phyloP scores from a whole-genome alignment of 2,888 invertebrate genomes.

The Athalia cordata region DNA sequence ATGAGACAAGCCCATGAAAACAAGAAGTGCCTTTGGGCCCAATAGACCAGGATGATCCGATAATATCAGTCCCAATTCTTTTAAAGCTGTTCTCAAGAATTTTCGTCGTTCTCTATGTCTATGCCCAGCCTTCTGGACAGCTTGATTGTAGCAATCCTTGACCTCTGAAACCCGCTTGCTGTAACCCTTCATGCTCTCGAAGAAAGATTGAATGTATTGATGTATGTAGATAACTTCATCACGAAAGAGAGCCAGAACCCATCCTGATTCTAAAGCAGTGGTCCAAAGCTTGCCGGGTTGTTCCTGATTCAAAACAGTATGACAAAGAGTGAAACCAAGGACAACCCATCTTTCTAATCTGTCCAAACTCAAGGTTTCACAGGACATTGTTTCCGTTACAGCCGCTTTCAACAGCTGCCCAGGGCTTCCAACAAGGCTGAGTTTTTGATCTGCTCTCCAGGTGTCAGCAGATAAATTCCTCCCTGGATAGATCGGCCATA shows the following conservation, averaged over 20 bases:
- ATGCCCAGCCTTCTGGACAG: conserved; percentile 92
- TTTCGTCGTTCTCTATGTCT: conserved; percentile 97
- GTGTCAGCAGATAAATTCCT: conserved; percentile 95
- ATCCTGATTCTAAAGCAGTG: conserved; percentile 92
- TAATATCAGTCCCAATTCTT: conserved; percentile 95
- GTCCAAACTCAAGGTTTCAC: conserved; percentile 97
- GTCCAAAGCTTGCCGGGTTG: conserved; percentile 93
- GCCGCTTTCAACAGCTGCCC: conserved; percentile 95
- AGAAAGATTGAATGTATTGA: conserved; percentile 92
- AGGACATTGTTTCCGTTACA: conserved; percentile 96
- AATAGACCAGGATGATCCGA: conserved; percentile 98
- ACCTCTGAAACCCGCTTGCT: conserved; percentile 95
- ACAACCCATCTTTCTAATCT: conserved; percentile 98
- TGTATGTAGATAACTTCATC: conserved; percentile 99
- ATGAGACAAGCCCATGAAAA: conserved; percentile 96
- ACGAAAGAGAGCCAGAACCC: conserved; percentile 95
- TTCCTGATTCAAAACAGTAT: conserved; percentile 88
- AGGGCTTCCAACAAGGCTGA: conserved; percentile 96
- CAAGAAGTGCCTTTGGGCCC: conserved; percentile 97
- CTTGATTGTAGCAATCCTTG: conserved; percentile 94
- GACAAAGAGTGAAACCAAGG: conserved; percentile 94
- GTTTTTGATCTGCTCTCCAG: conserved; percentile 94
- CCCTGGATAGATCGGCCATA: conserved; percentile 90
- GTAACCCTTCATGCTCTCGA: conserved; percentile 96
- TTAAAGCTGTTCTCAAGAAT: conserved; percentile 95